Evolutionary conservation across 2,113 vertebrate genomes (phyloP).

Genomic region (Lagopus leucura): DNA sequence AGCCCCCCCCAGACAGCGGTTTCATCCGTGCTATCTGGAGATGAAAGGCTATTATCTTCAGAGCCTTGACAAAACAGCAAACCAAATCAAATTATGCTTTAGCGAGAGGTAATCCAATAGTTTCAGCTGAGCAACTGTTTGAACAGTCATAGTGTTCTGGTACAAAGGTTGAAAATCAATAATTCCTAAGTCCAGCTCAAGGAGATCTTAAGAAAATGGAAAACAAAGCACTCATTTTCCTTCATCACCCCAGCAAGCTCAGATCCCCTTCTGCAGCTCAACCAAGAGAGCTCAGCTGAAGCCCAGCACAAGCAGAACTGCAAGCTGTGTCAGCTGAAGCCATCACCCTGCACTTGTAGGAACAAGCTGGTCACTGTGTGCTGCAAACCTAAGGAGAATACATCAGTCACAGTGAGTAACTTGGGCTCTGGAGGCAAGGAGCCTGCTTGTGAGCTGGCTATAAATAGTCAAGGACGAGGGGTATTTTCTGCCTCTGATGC

Average conservation of each 20-base stretch:
- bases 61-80: not conserved
- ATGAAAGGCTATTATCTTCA: not conserved
- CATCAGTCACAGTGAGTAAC: not conserved
- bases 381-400: not conserved
- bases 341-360: not conserved
- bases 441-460: not conserved
- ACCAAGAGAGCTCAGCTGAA: not conserved
- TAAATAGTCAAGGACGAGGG: not conserved
- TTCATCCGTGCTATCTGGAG: not conserved
- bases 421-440: not conserved
- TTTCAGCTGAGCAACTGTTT: not conserved
- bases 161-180: not conserved
- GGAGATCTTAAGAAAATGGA: not conserved
- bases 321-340: not conserved
- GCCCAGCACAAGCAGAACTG: not conserved
- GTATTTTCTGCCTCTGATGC: not conserved
- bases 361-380: not conserved
- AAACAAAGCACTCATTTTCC: not conserved
- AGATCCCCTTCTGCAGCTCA: not conserved
- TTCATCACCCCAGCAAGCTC: not conserved
- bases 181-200: not conserved
- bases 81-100: not conserved
- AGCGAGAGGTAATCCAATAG: not conserved
- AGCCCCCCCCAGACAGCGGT: accelerated
- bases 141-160: not conserved